Evolutionary conservation across 2,113 vertebrate species (phyloP).

Genomic region (Gobius niger): DNA sequence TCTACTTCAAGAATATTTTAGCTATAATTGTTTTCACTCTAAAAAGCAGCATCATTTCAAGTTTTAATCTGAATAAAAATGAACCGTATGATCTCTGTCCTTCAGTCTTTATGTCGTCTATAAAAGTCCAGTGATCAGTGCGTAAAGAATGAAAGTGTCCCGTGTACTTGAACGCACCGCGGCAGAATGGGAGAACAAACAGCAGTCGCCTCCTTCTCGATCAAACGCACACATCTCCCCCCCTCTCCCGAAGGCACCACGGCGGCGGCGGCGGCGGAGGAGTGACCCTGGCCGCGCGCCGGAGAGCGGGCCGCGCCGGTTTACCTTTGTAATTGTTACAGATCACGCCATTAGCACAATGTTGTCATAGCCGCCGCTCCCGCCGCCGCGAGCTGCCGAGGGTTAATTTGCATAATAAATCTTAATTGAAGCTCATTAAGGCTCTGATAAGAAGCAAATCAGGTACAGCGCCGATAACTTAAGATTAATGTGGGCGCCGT

Average conservation of each 20-base stretch:
- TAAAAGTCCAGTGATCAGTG: too few relatives aligned
- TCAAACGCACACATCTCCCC: background rate
- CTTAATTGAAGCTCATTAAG: slow-evolving; percentile 83
- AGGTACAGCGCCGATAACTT: slow-evolving; percentile 75
- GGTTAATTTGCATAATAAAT: slow-evolving; percentile 85
- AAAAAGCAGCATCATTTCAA: too few relatives aligned
- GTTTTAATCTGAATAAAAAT: too few relatives aligned
- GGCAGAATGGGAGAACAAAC: background rate
- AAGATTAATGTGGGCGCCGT: slow-evolving; percentile 69
- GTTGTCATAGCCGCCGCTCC: slow-evolving; percentile 77
- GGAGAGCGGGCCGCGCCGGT: slow-evolving; percentile 55
- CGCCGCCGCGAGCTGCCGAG: slow-evolving; percentile 72
- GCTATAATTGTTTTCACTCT: too few relatives aligned
- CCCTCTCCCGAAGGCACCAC: slow-evolving; percentile 39
- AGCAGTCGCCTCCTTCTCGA: background rate
- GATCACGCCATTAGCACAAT: slow-evolving; percentile 79
- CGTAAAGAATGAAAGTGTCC: too few relatives aligned
- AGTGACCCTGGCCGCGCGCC: slow-evolving; percentile 46
- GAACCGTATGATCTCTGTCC: too few relatives aligned
- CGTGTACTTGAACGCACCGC: too few relatives aligned
- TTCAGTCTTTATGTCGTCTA: too few relatives aligned
- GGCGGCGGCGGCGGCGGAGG: slow-evolving; percentile 10
- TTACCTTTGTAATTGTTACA: slow-evolving; percentile 80
- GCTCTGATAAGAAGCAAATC: slow-evolving; percentile 81
- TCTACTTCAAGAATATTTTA: too few relatives aligned